Evolutionary conservation across 2,888 invertebrate genomes (phyloP).

Genomic region (Lamellibrachia columna): DNA sequence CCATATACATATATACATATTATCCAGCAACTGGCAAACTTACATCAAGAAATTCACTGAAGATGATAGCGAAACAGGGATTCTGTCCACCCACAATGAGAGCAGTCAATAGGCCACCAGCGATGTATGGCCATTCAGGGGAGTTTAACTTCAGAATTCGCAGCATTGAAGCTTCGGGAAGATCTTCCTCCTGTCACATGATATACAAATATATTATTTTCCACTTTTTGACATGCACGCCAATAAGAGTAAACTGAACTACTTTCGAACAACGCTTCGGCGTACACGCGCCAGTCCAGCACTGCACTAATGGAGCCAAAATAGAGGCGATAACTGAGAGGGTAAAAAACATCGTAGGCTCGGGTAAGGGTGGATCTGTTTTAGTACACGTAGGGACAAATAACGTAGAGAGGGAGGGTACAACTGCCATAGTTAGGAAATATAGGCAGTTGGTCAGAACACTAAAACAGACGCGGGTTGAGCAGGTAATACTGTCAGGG

Average conservation of each 20-base stretch:
- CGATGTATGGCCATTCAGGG: slow-evolving; percentile 53
- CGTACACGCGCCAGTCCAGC: not conserved
- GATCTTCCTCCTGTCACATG: not conserved
- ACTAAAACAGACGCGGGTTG: too few species aligned
- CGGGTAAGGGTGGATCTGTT: too few species aligned
- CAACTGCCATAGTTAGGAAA: too few species aligned
- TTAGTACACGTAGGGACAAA: too few species aligned
- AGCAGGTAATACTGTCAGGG: too few species aligned
- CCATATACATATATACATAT: too few species aligned
- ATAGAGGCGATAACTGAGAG: too few species aligned
- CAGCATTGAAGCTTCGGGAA: slow-evolving; percentile 50
- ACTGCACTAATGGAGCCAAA: too few species aligned
- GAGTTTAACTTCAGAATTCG: slow-evolving; percentile 58
- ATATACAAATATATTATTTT: not conserved
- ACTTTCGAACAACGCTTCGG: not conserved
- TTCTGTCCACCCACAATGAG: slow-evolving; percentile 59
- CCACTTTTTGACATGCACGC: not conserved
- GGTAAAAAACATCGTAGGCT: too few species aligned
- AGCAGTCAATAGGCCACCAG: slow-evolving; percentile 53
- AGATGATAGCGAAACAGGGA: slow-evolving; percentile 64
- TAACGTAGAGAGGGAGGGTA: too few species aligned
- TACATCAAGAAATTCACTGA: slow-evolving; percentile 52
- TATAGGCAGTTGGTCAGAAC: too few species aligned
- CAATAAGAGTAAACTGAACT: not conserved
- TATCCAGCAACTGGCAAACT: slow-evolving; percentile 16